Conservation (phyloP, 1,140 invertebrate genomes). For the Orius insidiosus region DNA sequence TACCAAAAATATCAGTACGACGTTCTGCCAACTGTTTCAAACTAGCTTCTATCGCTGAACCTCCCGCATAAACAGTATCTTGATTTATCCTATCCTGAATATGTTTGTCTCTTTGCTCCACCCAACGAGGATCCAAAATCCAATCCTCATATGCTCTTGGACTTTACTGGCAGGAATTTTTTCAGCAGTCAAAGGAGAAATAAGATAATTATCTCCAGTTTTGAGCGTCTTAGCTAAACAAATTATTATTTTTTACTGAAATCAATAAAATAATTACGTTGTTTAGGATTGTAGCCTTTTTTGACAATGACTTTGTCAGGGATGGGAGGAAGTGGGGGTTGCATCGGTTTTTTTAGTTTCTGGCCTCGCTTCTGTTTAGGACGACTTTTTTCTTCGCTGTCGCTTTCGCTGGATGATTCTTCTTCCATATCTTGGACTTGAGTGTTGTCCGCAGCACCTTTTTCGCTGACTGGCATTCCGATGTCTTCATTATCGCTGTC, state of each 20-base stretch:
- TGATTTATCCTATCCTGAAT: conserved; percentile 67
- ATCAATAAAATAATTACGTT: conserved; percentile 25
- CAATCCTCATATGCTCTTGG: conserved; percentile 94
- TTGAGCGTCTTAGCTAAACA: conserved; percentile 6
- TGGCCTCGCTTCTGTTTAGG: conserved; percentile 4
- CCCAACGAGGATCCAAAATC: conserved; percentile 94
- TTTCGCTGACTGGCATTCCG: conserved; percentile 25
- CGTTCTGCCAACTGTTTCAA: conserved; percentile 91
- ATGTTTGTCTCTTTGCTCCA: conserved; percentile 85
- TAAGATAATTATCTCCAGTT: conserved; percentile 70
- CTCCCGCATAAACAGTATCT: conserved; percentile 71
- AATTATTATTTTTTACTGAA: neutral
- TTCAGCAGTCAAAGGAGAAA: conserved; percentile 96
- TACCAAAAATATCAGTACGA: conserved; percentile 99
- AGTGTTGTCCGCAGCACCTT: conserved; percentile 28
- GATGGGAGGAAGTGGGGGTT: conserved; percentile 62
- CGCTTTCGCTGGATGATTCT: conserved; percentile 60
- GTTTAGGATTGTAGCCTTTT: conserved; percentile 93
- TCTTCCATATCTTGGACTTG: conserved; percentile 80
- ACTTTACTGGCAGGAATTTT: conserved; percentile 92
- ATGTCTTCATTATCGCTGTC: conserved; percentile 17
- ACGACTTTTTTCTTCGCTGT: conserved; percentile 25
- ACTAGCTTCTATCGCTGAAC: conserved; percentile 82
- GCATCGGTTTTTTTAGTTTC: conserved; percentile 19
- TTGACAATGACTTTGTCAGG: conserved; percentile 92